These are phyloP conservation scores for Amphiduros pacificus DNA, from an alignment of 2,888 invertebrate species.

Conservation along the genomic window DNA sequence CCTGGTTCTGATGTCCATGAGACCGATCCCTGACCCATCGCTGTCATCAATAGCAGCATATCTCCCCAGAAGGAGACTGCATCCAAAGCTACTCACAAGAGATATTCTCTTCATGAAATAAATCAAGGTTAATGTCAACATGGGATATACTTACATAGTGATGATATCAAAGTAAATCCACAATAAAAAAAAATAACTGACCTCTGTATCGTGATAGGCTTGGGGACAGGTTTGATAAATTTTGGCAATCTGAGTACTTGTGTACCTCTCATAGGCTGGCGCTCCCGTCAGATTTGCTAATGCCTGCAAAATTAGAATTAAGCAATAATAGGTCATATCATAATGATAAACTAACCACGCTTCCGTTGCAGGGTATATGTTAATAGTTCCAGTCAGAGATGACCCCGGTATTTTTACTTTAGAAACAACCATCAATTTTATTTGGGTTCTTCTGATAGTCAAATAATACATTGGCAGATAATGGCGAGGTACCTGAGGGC, in stretches of 20 bases:
- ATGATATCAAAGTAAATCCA: too few species aligned
- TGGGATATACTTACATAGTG: conserved; percentile 2
- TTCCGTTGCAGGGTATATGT: too few species aligned
- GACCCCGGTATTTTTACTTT: too few species aligned
- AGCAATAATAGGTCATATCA: too few species aligned
- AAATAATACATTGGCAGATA: too few species aligned
- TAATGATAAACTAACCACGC: too few species aligned
- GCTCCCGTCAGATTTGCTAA: conserved; percentile 83
- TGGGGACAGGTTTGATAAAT: conserved; percentile 73
- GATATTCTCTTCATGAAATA: conserved; percentile 77
- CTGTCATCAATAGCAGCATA: conserved; percentile 88
- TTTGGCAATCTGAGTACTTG: conserved; percentile 92
- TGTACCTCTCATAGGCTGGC: conserved; percentile 85
- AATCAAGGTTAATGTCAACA: neutral
- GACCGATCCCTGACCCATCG: conserved; percentile 96
- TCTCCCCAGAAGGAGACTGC: conserved; percentile 82
- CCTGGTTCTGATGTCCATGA: conserved; percentile 79
- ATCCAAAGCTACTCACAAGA: conserved; percentile 88
- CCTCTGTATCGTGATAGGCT: conserved; percentile 76
- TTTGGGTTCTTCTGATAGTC: too few species aligned
- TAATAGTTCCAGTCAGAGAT: too few species aligned
- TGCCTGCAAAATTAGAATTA: conserved; percentile 64
- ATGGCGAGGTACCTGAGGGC: conserved; percentile 68
- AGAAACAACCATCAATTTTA: too few species aligned
- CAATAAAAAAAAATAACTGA: too few species aligned